These are phyloP conservation scores for Dreissena rostriformis DNA, from an alignment of 1,140 invertebrate species.

Conservation along the genomic window DNA sequence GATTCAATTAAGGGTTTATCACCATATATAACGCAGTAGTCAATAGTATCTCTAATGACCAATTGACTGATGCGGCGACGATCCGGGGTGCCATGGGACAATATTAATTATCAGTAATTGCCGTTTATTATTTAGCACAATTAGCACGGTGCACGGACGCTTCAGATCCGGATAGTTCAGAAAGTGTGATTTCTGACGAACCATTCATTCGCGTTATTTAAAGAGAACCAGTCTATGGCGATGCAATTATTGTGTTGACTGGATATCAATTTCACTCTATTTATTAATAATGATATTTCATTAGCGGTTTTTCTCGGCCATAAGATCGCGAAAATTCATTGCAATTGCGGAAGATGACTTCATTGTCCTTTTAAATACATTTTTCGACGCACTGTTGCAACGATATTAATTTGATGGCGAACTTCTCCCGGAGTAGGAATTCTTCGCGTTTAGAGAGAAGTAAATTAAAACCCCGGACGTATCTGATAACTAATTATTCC, in stretches of 20 bases:
- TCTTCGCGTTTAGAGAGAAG: neutral
- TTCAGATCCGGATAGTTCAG: neutral
- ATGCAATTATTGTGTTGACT: neutral
- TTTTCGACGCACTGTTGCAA: neutral
- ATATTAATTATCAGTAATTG: neutral
- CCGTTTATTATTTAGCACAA: neutral
- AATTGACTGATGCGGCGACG: neutral
- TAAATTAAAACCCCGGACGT: neutral
- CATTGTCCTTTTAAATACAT: neutral
- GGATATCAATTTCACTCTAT: slow-evolving; percentile 5
- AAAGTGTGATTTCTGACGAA: neutral
- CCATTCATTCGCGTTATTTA: neutral
- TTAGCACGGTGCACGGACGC: neutral
- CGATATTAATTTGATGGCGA: slow-evolving; percentile 2
- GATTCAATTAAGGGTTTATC: no score
- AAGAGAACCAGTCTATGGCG: neutral
- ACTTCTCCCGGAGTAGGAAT: neutral
- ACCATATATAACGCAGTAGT: no score
- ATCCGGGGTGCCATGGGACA: neutral
- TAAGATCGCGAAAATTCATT: neutral
- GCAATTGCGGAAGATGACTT: neutral
- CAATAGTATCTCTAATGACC: neutral
- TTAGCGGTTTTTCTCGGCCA: neutral
- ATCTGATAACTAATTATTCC: slow-evolving; percentile 8
- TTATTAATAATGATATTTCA: slow-evolving; percentile 13